phyloP scores from a whole-genome alignment of 2,888 invertebrate species.

The Micoletzkya japonica region DNA sequence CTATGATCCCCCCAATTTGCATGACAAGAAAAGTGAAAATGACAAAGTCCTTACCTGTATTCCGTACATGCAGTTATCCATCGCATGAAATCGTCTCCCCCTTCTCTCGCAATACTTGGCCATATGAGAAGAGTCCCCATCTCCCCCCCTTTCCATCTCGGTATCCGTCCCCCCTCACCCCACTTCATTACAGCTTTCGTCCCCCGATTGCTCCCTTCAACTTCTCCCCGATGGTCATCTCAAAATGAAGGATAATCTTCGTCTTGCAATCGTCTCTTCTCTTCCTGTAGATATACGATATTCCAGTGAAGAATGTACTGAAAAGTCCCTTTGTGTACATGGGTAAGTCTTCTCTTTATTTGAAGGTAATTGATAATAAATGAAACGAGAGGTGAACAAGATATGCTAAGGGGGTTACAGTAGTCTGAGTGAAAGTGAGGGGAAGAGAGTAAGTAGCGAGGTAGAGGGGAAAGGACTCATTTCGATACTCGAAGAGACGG shows the following conservation, averaged over 20 bases:
- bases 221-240: neutral
- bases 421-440: neutral
- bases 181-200: neutral
- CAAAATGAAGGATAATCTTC: neutral
- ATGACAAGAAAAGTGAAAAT: too few relatives aligned
- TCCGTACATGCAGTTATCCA: too few relatives aligned
- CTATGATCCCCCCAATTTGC: too few relatives aligned
- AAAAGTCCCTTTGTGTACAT: neutral
- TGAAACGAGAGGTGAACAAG: neutral
- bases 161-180: neutral
- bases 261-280: slow-evolving; percentile 13
- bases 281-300: slow-evolving; percentile 20
- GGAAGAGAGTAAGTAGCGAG: neutral
- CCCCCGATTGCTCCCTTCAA: neutral
- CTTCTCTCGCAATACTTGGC: too few relatives aligned
- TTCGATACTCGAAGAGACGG: too few relatives aligned
- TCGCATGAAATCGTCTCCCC: too few relatives aligned
- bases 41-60: too few relatives aligned
- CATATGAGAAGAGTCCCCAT: too few relatives aligned
- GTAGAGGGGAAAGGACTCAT: slow-evolving; percentile 13
- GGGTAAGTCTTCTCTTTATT: too few relatives aligned
- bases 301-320: neutral
- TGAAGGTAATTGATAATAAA: neutral
- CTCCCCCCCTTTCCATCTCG: too few relatives aligned
- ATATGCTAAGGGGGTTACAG: neutral